Percentiles rank a stretch among this genome's conserved stretches.
These are phyloP conservation scores for Struthidea cinerea DNA, from an alignment of 2,113 vertebrate genomes.

Conservation along the genomic window DNA sequence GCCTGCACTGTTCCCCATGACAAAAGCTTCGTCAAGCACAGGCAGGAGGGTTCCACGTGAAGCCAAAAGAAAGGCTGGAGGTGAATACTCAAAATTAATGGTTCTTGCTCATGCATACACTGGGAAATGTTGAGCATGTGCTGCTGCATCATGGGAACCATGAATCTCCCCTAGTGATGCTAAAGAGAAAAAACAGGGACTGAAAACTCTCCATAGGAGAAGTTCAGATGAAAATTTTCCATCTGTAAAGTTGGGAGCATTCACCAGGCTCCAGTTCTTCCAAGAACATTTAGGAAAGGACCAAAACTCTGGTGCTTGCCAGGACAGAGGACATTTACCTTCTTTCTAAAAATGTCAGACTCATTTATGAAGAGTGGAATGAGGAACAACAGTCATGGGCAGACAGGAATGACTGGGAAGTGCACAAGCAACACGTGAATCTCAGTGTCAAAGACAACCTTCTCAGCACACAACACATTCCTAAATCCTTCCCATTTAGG, in stretches of 20 bases:
- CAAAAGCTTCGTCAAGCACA: neutral
- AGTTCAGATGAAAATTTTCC: neutral
- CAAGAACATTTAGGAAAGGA: neutral
- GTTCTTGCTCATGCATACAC: neutral
- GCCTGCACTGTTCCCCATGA: neutral
- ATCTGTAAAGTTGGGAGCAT: neutral
- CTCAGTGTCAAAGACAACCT: neutral
- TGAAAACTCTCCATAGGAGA: neutral
- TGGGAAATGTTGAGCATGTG: accelerated
- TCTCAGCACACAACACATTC: neutral
- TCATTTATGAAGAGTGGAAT: neutral
- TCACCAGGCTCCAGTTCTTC: neutral
- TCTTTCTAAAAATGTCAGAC: neutral
- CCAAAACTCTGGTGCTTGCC: neutral
- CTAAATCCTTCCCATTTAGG: neutral
- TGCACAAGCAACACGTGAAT: neutral
- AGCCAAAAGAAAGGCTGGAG: neutral
- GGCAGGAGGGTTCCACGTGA: neutral
- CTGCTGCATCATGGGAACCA: neutral
- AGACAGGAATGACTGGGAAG: neutral
- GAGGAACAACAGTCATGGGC: neutral
- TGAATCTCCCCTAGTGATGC: neutral
- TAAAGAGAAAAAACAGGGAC: neutral
- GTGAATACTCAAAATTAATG: neutral
- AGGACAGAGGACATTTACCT: neutral